Evolutionary conservation across 2,797 vertebrate genomes (phyloP), one percentile per base, ranked within the genome.

Genomic region (Eleutherodactylus coqui): DNA sequence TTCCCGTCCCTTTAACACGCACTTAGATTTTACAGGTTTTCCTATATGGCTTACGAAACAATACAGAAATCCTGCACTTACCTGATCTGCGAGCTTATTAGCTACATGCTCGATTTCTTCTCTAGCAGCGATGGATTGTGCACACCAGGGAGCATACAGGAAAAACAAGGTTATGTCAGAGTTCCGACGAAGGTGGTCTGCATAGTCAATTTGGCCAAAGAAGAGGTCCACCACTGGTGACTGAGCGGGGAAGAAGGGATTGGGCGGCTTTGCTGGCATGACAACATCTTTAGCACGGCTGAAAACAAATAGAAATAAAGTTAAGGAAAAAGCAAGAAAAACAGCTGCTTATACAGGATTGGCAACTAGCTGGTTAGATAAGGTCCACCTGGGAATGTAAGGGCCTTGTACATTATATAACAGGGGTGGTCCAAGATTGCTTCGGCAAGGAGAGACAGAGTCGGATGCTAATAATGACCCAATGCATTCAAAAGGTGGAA

Each of bases 101-200:
- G 97, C 97, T n/a, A 97, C 97, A 1, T 89, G 93, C 72, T 98
- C 96, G 82, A 99, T 90, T 85, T 98, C 97, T 49, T 94, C 93
- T 17, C 95, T 94, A 19, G 95, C 96, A 0, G 96, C 91, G n/a
- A 98, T 94, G 5, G 96, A 99, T 92, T 97, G 97, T 36, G 97
- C 97, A 0, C 98, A 99, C 98, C 98, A 99, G 0, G 98, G 98
- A 0, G 98, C 98, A 0, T 99, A 99, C 91, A 97, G 97, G 90
- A 98, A 97, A 58, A 97, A 90, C 16, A 99, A 90, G 0, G 92
- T 95, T 6, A 99, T 93, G 79, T 99, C 98, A 0, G 98, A 96
- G 36, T 95, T 90, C 55, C 90, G 95, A 21, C 95, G 94, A 49
- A 98, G 91, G 27, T 93, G 91, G 76, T 98, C 96, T 2, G 96